These are phyloP conservation scores for Astropecten irregularis DNA, from an alignment of 53 echinoderm and acorn worm species.

Conservation along the genomic window DNA sequence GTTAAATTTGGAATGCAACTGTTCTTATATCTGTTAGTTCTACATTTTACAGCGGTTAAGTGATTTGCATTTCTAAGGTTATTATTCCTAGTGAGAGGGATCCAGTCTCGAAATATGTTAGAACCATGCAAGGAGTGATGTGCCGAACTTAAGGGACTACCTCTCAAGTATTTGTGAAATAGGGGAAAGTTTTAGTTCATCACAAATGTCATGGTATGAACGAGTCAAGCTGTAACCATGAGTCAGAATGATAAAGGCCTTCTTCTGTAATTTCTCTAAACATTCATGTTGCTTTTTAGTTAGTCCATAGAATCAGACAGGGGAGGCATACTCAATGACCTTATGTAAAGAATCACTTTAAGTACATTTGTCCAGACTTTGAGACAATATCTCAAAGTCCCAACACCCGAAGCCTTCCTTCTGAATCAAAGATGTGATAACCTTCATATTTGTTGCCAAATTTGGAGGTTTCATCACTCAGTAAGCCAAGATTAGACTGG, in stretches of 20 bases:
- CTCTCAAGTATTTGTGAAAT: constrained; percentile 4
- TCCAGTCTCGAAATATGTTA: constrained; percentile 13
- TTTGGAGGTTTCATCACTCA: constrained; percentile 70
- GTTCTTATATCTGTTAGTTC: too few species aligned
- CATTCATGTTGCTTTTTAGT: constrained; percentile 4
- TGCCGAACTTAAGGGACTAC: not conserved
- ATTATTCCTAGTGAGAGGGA: constrained; percentile 8
- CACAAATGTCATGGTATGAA: not conserved
- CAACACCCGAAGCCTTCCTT: constrained; percentile 44
- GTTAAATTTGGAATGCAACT: too few species aligned
- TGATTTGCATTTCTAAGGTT: not conserved
- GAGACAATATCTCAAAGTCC: constrained; percentile 54
- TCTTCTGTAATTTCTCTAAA: constrained; percentile 18
- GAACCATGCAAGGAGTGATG: constrained; percentile 1
- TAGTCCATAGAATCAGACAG: constrained; percentile 22
- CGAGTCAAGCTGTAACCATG: not conserved
- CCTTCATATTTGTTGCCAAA: constrained; percentile 59
- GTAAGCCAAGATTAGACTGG: constrained; percentile 29
- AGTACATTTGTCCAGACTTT: constrained; percentile 55
- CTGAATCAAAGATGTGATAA: constrained; percentile 30
- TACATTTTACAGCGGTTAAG: constrained; percentile 2
- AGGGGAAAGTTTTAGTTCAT: not conserved
- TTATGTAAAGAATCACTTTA: too few species aligned
- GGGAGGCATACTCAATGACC: constrained; percentile 9
- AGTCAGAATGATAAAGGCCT: constrained; percentile 21